A percentile compares a stretch with the other conserved stretches of the same genome.
Conservation (phyloP, 2,888 invertebrate genomes). For the Vesta saturnalis region DNA sequence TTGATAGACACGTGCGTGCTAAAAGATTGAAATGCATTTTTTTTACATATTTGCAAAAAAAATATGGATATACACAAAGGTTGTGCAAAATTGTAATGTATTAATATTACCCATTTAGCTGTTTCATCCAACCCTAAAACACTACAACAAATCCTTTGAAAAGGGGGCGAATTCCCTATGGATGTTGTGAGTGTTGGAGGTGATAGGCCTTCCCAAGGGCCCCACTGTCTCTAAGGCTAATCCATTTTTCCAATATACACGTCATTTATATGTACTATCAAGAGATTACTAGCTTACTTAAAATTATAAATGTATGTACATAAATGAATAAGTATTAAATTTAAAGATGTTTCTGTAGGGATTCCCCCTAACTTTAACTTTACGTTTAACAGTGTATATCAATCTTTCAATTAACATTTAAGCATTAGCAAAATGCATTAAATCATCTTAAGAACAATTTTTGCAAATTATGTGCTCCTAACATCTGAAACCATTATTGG, state of each 20-base stretch:
- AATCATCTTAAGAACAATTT: too few relatives aligned
- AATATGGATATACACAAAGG: neutral
- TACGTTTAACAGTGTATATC: too few relatives aligned
- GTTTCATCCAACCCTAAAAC: constrained; percentile 42
- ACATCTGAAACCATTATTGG: too few relatives aligned
- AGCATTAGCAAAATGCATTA: too few relatives aligned
- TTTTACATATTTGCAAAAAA: neutral
- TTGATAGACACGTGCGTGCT: neutral
- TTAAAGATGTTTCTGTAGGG: constrained; percentile 6
- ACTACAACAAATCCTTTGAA: constrained; percentile 50
- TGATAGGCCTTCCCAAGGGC: constrained; percentile 59
- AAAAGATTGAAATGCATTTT: too few relatives aligned
- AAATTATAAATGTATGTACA: constrained; percentile 45
- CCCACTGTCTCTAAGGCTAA: constrained; percentile 56
- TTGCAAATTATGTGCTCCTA: too few relatives aligned
- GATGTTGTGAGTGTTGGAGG: constrained; percentile 56
- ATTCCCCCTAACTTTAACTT: neutral
- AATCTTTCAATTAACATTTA: too few relatives aligned
- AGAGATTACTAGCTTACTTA: constrained; percentile 51
- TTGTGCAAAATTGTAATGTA: constrained; percentile 11
- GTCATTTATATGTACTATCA: constrained; percentile 59
- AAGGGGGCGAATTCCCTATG: constrained; percentile 51
- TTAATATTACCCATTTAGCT: constrained; percentile 21
- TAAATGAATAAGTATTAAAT: constrained; percentile 37
- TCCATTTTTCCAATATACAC: constrained; percentile 62